Evolutionary conservation across 2,113 vertebrate genomes (phyloP), one percentile per base, ranked within the genome.

Genomic region (Prionailurus viverrinus): DNA sequence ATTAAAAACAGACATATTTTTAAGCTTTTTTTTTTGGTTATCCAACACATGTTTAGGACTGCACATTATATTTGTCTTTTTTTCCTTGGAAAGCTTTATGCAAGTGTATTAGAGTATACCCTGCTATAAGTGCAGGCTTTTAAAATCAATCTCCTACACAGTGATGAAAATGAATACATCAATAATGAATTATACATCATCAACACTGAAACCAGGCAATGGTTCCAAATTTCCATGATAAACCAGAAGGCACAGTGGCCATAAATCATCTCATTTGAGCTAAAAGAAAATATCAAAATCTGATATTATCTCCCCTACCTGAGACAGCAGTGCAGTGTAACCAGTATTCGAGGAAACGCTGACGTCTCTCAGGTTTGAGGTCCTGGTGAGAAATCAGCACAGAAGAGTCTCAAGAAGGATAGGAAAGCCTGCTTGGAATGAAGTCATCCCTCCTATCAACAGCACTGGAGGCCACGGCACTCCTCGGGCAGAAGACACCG

Each of bases 1-100:
- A 84, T n/a, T 27, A 90, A 88, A 79, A 69, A 29, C 5, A 55
- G 31, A 96, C 51, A 81, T 63, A 41, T 53, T 89, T 93, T 89
- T 61, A 92, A 89, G 41, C 29, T 76, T 81, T 41, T 45, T 74
- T 81, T n/a, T 82, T 53, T 41, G 2, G 8, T 81, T 91, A 81
- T 18, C 15, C 31, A 84, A 66, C 15, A 94, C 31, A 58, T 29
- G 33, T 39, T 94, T 73, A 79, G 23, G 41, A 71, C 21, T 45
- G 6, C n/a, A 73, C 16, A 55, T 39, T 58, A 53, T 41, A 55
- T 39, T 29, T 12, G 25, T 29, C 21, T 33, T 48, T 73, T 10
- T 55, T 33, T 36, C 9, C 29, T 80, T 48, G 25, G 5, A 95
- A 94, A 85, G 48, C 33, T 94, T 55, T 63, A 73, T 36, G 53